Conservation (phyloP, 2,797 vertebrate species). For the Sternarchorhynchus goeldii region DNA sequence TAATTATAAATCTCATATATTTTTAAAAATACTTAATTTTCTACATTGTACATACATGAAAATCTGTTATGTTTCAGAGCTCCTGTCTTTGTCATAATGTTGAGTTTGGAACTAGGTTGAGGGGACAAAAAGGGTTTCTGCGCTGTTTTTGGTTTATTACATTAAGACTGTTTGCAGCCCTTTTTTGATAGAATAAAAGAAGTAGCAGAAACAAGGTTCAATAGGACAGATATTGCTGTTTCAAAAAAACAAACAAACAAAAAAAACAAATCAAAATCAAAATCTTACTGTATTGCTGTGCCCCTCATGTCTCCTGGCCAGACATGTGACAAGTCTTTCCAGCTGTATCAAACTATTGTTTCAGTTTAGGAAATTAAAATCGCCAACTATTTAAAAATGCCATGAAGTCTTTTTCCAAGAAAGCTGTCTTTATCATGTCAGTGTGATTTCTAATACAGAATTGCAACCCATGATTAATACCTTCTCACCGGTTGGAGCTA, state of each 20-base stretch:
- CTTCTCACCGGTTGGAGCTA: neutral
- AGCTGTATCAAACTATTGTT: neutral
- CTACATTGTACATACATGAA: neutral
- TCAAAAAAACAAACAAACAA: neutral
- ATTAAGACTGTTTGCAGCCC: slow-evolving; percentile 13
- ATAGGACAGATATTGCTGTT: slow-evolving; percentile 33
- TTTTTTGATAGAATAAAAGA: slow-evolving; percentile 22
- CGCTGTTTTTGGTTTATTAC: slow-evolving; percentile 34
- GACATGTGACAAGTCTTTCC: neutral
- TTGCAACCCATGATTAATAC: neutral
- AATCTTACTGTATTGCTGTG: neutral
- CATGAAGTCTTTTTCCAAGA: neutral
- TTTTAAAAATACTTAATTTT: neutral
- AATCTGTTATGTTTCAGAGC: slow-evolving; percentile 21
- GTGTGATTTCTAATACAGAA: too few relatives aligned
- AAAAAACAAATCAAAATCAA: neutral
- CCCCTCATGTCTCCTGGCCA: neutral
- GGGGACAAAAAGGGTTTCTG: slow-evolving; percentile 20
- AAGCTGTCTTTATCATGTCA: neutral
- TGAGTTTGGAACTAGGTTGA: slow-evolving; percentile 5
- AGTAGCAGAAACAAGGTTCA: slow-evolving; percentile 25
- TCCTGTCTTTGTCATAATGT: slow-evolving; percentile 30
- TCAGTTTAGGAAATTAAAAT: neutral
- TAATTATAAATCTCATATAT: neutral
- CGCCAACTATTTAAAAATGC: neutral